A percentile compares a stretch with the other conserved stretches of the same genome.
phyloP scores from a whole-genome alignment of 2,888 invertebrate genomes.

The Scaptomyza polygonia region DNA sequence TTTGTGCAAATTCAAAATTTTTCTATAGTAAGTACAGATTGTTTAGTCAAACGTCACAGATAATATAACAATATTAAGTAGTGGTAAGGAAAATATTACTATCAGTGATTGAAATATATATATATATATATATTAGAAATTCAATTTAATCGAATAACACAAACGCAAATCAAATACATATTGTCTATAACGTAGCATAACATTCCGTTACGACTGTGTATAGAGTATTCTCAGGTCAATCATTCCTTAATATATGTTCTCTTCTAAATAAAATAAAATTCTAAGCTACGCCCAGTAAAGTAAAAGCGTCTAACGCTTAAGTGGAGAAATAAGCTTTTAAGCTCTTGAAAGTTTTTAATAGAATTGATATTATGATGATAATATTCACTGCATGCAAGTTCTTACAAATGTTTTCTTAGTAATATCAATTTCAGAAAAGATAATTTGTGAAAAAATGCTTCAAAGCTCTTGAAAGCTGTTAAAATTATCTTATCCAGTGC shows the following conservation, averaged over 20 bases:
- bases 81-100: neutral
- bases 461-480: too few relatives aligned
- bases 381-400: too few relatives aligned
- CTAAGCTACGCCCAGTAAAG: too few relatives aligned
- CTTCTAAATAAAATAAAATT: too few relatives aligned
- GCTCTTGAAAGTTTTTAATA: too few relatives aligned
- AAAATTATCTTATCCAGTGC: too few relatives aligned
- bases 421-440: too few relatives aligned
- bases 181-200: neutral
- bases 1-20: neutral
- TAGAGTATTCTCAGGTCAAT: neutral
- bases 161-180: neutral
- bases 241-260: too few relatives aligned
- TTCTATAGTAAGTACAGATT: constrained; percentile 10
- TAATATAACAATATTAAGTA: neutral
- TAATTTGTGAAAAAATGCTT: too few relatives aligned
- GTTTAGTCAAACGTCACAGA: constrained; percentile 1
- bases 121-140: neutral
- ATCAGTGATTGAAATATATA: constrained; percentile 1
- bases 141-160: neutral
- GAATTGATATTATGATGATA: neutral
- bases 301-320: too few relatives aligned
- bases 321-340: neutral
- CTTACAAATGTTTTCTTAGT: too few relatives aligned
- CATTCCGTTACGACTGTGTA: neutral